Base-by-base conservation (phyloP, 2,113 vertebrate genomes). In the Cromileptes altivelis region DNA sequence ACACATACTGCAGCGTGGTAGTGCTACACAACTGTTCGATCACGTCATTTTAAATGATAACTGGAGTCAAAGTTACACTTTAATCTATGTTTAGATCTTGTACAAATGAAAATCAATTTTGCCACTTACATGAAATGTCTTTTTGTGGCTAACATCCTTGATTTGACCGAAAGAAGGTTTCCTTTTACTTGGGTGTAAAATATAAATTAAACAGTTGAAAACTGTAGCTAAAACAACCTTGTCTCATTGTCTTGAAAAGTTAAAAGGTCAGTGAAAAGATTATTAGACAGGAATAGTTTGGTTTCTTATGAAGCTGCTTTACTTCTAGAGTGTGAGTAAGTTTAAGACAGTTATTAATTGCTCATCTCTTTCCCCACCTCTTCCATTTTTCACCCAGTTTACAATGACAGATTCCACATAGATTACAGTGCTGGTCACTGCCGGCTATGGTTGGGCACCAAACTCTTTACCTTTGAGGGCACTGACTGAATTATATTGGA, bases 1-100 rank as follows among this genome's bases (percentile, higher is more conserved):
- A 85, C 89, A 91, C 92, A 18, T 84, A 47, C 67, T 50, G 23
- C 70, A 65, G 6, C 19, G 1, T 74, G 68, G 33, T 25, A 3
- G 58, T 58, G 45, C n/a, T 17, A 50, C 55, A 2, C 50, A 18
- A 13, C 53, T 52, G 33, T 45, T 63, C 15, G 40, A 57, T 76
- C 40, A 75, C 18, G 23, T 60, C 52, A 58, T 74, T 89, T 67
- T 83, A 13, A 81, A 69, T 49, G 23, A 42, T 21, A 1, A 17
- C 10, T 45, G 4, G n/a, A 82, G 42, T 65, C 57, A 50, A 53
- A 77, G 62, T 65, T n/a, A 57, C 62, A 56, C 4, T 47, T 13
- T 45, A 75, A 64, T 68, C 21, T 14, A 53, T 64, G 37, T 23
- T 78, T 33, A 53, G 4, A 21, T 40, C 42, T 57, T 81, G 30